Conservation (phyloP, 1,140 invertebrate species). For the Leptinotarsa lineolata region DNA sequence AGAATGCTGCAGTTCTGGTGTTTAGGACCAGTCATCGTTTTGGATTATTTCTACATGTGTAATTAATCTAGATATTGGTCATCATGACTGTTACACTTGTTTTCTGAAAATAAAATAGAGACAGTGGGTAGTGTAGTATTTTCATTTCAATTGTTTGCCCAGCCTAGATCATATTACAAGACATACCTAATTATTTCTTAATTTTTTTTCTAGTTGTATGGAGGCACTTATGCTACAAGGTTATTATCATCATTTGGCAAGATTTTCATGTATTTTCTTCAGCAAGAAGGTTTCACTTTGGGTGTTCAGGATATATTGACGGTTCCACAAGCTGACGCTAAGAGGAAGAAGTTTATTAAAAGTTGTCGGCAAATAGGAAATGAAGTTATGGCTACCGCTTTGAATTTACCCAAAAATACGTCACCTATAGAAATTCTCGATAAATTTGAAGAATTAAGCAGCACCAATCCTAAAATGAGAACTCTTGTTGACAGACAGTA, state of each 20-base stretch:
- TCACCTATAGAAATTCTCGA: conserved; percentile 63
- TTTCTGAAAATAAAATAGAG: no score
- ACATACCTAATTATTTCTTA: conserved; percentile 8
- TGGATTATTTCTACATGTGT: no score
- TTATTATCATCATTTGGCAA: conserved; percentile 89
- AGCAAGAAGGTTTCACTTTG: conserved; percentile 90
- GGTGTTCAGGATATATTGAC: conserved; percentile 95
- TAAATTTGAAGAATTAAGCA: conserved; percentile 73
- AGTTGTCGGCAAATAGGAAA: conserved; percentile 64
- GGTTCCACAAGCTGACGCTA: conserved; percentile 69
- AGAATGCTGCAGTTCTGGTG: no score
- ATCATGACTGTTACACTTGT: no score
- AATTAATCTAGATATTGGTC: no score
- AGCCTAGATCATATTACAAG: no score
- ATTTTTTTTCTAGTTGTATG: conserved; percentile 75
- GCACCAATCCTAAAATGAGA: conserved; percentile 76
- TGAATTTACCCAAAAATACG: conserved; percentile 68
- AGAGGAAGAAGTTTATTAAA: conserved; percentile 73
- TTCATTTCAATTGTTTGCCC: no score
- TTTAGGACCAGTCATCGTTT: no score
- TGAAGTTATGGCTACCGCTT: conserved; percentile 70
- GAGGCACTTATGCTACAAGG: conserved; percentile 77
- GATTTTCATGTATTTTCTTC: conserved; percentile 90
- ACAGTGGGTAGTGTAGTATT: no score
- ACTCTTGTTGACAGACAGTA: conserved; percentile 83